Conservation (phyloP, 1,140 invertebrate genomes). For the Mactra quadrangularis region DNA sequence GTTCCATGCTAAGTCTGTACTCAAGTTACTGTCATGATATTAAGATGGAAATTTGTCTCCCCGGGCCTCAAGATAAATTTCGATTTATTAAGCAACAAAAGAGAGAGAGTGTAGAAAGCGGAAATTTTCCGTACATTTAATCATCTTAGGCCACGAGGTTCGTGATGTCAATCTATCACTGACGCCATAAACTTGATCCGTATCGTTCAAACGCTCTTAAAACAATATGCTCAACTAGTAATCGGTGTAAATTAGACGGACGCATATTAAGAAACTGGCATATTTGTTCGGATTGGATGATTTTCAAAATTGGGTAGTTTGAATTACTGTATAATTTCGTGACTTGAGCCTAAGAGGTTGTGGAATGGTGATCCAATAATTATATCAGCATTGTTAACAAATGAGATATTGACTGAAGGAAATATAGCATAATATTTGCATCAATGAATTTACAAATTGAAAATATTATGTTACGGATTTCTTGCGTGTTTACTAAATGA, state of each 20-base stretch:
- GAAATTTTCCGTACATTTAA: slow-evolving; percentile 65
- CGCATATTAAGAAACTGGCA: slow-evolving; percentile 48
- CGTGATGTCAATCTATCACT: slow-evolving; percentile 9
- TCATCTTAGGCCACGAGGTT: slow-evolving; percentile 46
- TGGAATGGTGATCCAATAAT: slow-evolving; percentile 38
- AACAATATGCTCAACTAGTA: slow-evolving; percentile 56
- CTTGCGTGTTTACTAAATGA: slow-evolving; percentile 30
- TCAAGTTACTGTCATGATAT: too few species aligned
- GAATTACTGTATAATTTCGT: slow-evolving; percentile 35
- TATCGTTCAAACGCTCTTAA: slow-evolving; percentile 53
- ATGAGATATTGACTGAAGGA: background rate
- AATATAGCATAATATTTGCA: slow-evolving; percentile 21
- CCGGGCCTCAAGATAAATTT: too few species aligned
- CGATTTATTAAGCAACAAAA: slow-evolving; percentile 13
- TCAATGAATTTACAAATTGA: slow-evolving; percentile 49
- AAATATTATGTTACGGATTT: slow-evolving; percentile 27
- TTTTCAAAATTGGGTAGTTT: slow-evolving; percentile 58
- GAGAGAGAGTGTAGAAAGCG: slow-evolving; percentile 48
- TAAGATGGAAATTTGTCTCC: too few species aligned
- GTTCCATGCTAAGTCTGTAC: too few species aligned
- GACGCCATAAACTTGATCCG: slow-evolving; percentile 52
- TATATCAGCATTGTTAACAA: slow-evolving; percentile 22
- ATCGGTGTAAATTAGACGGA: slow-evolving; percentile 56
- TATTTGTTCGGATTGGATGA: slow-evolving; percentile 48
- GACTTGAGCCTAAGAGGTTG: background rate